Percentiles rank a stretch among this genome's conserved stretches.
Evolutionary conservation across 2,888 invertebrate species (phyloP).

Genomic region (Mylabris sibirica): DNA sequence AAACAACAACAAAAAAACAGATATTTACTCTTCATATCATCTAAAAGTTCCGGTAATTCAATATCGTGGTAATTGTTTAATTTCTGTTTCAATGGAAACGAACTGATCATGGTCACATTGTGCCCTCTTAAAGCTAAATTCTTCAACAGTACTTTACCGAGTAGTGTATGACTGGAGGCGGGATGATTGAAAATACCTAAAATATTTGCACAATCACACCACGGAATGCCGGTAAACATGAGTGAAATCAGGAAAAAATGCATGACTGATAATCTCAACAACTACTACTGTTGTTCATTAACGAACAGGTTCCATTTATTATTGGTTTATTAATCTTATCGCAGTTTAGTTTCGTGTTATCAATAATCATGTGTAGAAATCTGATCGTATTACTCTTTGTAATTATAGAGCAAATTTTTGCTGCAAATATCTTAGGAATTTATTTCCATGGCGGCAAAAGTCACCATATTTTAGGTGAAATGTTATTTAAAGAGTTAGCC

Average conservation of each 20-base stretch:
- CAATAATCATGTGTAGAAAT: constrained; percentile 7
- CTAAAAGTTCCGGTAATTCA: constrained; percentile 30
- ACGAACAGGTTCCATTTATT: too few species aligned
- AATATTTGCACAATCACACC: constrained; percentile 33
- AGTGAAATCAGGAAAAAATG: background rate
- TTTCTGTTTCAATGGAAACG: constrained; percentile 36
- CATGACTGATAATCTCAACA: background rate
- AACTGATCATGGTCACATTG: constrained; percentile 63
- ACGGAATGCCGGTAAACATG: background rate
- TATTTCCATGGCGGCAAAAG: constrained; percentile 45
- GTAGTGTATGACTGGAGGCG: constrained; percentile 38
- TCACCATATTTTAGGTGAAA: constrained; percentile 44
- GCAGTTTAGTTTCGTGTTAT: too few species aligned
- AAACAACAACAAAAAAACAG: background rate
- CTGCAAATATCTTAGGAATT: constrained; percentile 45
- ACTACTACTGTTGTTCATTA: background rate
- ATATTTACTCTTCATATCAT: constrained; percentile 30
- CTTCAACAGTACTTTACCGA: constrained; percentile 57
- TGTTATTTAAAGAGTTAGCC: constrained; percentile 64
- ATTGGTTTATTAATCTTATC: too few species aligned
- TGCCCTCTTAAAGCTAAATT: constrained; percentile 64
- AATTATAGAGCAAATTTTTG: background rate
- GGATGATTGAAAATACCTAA: constrained; percentile 43
- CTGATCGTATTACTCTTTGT: constrained; percentile 16
- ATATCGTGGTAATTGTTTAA: constrained; percentile 41